Percentiles rank a stretch among this genome's conserved stretches.
phyloP scores from a whole-genome alignment of 2,797 vertebrate species.

The Poeciliopsis turneri region DNA sequence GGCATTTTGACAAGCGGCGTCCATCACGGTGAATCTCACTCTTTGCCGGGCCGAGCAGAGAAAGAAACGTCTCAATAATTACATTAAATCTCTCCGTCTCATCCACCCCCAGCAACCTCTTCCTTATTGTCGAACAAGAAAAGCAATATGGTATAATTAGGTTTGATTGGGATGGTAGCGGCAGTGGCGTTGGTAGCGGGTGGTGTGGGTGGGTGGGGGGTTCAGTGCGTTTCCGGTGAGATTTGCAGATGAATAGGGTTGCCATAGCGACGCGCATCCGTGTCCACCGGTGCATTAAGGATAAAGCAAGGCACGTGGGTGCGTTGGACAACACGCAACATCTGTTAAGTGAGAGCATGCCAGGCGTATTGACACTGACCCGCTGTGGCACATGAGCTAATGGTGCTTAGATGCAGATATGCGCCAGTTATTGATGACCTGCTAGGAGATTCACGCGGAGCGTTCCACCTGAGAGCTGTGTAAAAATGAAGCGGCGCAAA shows the following conservation, averaged over 20 bases:
- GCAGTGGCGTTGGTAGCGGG: slow-evolving; percentile 23
- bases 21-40: slow-evolving; percentile 88
- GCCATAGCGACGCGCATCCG: slow-evolving; percentile 91
- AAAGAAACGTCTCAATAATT: slow-evolving; percentile 94
- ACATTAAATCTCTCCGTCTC: slow-evolving; percentile 82
- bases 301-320: slow-evolving; percentile 82
- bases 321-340: slow-evolving; percentile 87
- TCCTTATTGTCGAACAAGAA: slow-evolving; percentile 95
- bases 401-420: slow-evolving; percentile 83
- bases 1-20: slow-evolving; percentile 93
- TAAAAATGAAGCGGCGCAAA: slow-evolving; percentile 65
- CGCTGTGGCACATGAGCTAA: slow-evolving; percentile 84
- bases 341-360: slow-evolving; percentile 88
- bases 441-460: slow-evolving; percentile 70
- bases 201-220: slow-evolving; percentile 9
- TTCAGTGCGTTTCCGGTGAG: slow-evolving; percentile 89
- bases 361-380: slow-evolving; percentile 86
- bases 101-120: slow-evolving; percentile 80
- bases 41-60: slow-evolving; percentile 81
- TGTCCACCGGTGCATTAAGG: slow-evolving; percentile 88
- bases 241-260: slow-evolving; percentile 94
- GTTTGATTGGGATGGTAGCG: slow-evolving; percentile 87
- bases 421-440: slow-evolving; percentile 83
- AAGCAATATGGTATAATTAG: slow-evolving; percentile 98
- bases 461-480: slow-evolving; percentile 60